Evolutionary conservation across 2,888 invertebrate genomes (phyloP), one percentile per base, ranked within the genome.

Genomic region (Noctua janthina): DNA sequence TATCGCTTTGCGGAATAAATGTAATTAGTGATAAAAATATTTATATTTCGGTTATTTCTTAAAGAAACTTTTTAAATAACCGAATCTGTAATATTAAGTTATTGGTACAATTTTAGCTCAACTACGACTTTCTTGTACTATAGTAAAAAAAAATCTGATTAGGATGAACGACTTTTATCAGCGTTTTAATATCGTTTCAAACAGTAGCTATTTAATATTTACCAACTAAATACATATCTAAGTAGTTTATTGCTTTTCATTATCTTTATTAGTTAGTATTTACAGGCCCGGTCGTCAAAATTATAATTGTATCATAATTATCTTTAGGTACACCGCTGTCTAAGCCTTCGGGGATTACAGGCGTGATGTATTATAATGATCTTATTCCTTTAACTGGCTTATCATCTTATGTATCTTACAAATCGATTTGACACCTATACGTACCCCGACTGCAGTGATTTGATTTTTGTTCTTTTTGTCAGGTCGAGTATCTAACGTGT

Each of bases 91-190:
- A 78, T n/a, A n/a, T 66, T 66, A 67, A 13, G 23, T 43, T 29
- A 29, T 68, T 46, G n/a, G 46, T 23, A 39, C 1, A 29, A 23
- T 64, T 83, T 17, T 46, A 64, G 46, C 11, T 64, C 51, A 11
- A 68, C 35, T 29, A 29, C 29, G 66, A 39, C 23, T 11, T 64
- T 10, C 23, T 59, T 76, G 67, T 49, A n/a, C 29, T 59, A 51
- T 15, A 83, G 7, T 43, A 17, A 29, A 54, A 29, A 29, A 39
- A 67, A 35, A 43, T 43, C 66, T 20, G 56, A 49, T 43, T 54
- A 64, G 20, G 46, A 46, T 20, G 59, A 67, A 78, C 20, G 59
- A 84, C 20, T 59, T 83, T 68, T 84, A 84, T 59, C 35, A 6
- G 5, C n/a, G 20, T 54, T 74, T n/a, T 46, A 59, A 59, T 59